phyloP scores from a whole-genome alignment of 2,113 vertebrate genomes.

The Athene noctua region DNA sequence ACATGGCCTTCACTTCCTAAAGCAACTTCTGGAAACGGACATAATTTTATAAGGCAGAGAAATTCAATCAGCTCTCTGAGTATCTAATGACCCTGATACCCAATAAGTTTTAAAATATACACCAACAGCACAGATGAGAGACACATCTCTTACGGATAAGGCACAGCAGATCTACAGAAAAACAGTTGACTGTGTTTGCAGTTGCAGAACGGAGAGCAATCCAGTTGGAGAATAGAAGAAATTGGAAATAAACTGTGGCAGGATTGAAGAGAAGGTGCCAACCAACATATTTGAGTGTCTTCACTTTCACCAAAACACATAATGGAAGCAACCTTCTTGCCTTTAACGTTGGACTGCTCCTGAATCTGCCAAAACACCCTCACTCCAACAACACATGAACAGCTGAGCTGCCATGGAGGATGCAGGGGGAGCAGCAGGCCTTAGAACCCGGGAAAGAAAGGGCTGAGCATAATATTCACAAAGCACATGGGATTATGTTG shows the following conservation, averaged over 20 bases:
- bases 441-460: background rate
- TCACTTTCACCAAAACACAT: background rate
- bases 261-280: background rate
- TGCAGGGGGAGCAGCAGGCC: background rate
- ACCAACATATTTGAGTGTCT: background rate
- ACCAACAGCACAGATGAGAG: background rate
- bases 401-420: background rate
- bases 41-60: background rate
- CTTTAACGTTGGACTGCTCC: background rate
- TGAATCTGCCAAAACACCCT: background rate
- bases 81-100: background rate
- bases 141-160: background rate
- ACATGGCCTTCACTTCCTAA: background rate
- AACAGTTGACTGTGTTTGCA: background rate
- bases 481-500: background rate
- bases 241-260: background rate
- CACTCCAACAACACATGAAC: background rate
- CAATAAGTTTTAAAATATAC: background rate
- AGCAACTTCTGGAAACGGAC: background rate
- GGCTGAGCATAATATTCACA: background rate
- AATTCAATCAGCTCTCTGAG: background rate
- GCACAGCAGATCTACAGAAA: background rate
- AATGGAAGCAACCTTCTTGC: background rate
- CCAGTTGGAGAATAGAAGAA: background rate
- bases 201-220: background rate